Evolutionary conservation across 1,140 invertebrate species (phyloP).

Genomic region (Anastrepha ludens): DNA sequence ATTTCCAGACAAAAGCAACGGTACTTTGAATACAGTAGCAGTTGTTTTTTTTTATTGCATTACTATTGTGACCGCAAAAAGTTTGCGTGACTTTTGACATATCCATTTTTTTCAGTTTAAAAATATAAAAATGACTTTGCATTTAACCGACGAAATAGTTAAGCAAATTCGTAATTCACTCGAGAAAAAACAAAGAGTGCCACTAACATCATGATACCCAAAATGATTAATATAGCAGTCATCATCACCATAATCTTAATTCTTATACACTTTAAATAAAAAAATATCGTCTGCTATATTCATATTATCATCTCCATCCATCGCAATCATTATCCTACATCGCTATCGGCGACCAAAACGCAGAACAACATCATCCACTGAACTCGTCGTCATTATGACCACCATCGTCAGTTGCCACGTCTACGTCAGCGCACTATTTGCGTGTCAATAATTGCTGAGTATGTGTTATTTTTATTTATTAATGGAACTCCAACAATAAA

Average conservation of each 20-base stretch:
- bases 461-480: constrained; percentile 53
- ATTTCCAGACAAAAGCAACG: constrained; percentile 44
- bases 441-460: constrained; percentile 49
- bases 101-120: constrained; percentile 33
- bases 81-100: constrained; percentile 51
- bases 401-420: constrained; percentile 42
- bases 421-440: constrained; percentile 19
- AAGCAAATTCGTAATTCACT: background rate
- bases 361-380: background rate
- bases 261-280: background rate
- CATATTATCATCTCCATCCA: background rate
- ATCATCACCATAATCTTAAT: background rate
- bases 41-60: background rate
- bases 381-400: background rate
- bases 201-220: background rate
- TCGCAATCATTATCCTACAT: background rate
- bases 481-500: constrained; percentile 49
- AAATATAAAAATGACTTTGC: constrained; percentile 8
- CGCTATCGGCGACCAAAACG: background rate
- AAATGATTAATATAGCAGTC: constrained; percentile 5
- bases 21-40: background rate
- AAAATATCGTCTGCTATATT: background rate
- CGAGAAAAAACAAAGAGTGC: background rate
- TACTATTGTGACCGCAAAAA: background rate
- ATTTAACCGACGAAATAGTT: constrained; percentile 47